phyloP scores from a whole-genome alignment of 2,888 invertebrate species.

The Steromphala cineraria region DNA sequence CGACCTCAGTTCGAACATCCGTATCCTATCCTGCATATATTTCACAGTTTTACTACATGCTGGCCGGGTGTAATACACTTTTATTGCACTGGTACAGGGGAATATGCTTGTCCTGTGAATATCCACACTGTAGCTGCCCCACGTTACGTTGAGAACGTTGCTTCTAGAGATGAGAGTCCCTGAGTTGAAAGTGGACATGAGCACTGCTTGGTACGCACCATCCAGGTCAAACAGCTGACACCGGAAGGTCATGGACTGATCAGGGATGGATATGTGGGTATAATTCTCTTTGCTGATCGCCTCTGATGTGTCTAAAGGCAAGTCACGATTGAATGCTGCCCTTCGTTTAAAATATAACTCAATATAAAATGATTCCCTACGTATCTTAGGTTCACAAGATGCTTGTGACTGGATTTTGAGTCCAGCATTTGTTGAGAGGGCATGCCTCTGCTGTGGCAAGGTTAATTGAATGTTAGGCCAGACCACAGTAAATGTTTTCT shows the following conservation, averaged over 20 bases:
- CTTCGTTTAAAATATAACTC: conserved; percentile 30
- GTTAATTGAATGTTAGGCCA: conserved; percentile 60
- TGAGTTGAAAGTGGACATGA: conserved; percentile 53
- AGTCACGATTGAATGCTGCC: not conserved
- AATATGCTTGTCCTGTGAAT: conserved; percentile 52
- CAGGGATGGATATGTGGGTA: conserved; percentile 7
- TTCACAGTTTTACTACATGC: conserved; percentile 53
- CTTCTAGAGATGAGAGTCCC: conserved; percentile 51
- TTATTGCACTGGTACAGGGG: conserved; percentile 52
- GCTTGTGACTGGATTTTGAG: conserved; percentile 53
- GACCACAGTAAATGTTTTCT: conserved; percentile 47
- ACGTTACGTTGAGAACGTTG: conserved; percentile 57
- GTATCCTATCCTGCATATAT: conserved; percentile 53
- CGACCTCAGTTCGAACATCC: conserved; percentile 56
- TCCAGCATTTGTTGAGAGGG: conserved; percentile 56
- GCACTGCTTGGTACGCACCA: conserved; percentile 60
- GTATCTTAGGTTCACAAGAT: conserved; percentile 53
- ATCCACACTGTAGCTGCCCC: conserved; percentile 58
- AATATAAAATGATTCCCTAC: conserved; percentile 50
- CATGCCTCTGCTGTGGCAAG: conserved; percentile 52
- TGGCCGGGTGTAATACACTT: conserved; percentile 57
- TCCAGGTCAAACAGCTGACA: conserved; percentile 63
- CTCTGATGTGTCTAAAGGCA: conserved; percentile 11
- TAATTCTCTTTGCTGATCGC: conserved; percentile 16
- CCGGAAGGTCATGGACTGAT: conserved; percentile 36